phyloP scores from a whole-genome alignment of 2,797 vertebrate species.

The Fistularia commersonii region DNA sequence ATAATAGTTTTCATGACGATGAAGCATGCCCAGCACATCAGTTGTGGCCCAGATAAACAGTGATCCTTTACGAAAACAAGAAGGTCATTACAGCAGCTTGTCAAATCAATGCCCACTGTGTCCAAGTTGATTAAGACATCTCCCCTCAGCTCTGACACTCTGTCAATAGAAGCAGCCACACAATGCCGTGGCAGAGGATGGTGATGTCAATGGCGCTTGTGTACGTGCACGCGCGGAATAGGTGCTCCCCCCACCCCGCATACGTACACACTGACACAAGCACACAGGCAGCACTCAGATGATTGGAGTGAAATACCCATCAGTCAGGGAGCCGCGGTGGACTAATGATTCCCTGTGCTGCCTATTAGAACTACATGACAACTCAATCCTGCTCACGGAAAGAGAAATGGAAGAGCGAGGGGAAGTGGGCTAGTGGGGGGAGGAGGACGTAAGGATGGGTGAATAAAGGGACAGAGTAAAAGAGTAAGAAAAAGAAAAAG shows the following conservation, averaged over 20 bases:
- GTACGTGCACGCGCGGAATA: not conserved
- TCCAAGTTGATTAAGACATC: constrained; percentile 98
- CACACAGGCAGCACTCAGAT: constrained; percentile 78
- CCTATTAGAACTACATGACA: constrained; percentile 99
- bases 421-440: constrained; percentile 22
- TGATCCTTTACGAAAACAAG: constrained; percentile 99
- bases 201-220: constrained; percentile 9
- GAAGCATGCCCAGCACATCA: constrained; percentile 77
- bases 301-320: constrained; percentile 99
- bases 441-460: constrained; percentile 3
- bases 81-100: constrained; percentile 99
- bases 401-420: constrained; percentile 53
- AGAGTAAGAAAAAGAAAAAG: constrained; percentile 69
- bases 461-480: constrained; percentile 41
- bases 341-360: constrained; percentile 98
- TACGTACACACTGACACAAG: constrained; percentile 40
- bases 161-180: constrained; percentile 90
- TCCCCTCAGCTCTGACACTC: constrained; percentile 91
- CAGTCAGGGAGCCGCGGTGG: constrained; percentile 93
- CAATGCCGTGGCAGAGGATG: constrained; percentile 58
- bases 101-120: constrained; percentile 99
- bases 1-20: constrained; percentile 97
- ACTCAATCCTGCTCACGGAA: constrained; percentile 92
- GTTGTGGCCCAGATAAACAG: constrained; percentile 90
- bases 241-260: constrained; percentile 3